Base-by-base conservation (phyloP, 2,113 vertebrate genomes). In the Trochalopteron elliotii region DNA sequence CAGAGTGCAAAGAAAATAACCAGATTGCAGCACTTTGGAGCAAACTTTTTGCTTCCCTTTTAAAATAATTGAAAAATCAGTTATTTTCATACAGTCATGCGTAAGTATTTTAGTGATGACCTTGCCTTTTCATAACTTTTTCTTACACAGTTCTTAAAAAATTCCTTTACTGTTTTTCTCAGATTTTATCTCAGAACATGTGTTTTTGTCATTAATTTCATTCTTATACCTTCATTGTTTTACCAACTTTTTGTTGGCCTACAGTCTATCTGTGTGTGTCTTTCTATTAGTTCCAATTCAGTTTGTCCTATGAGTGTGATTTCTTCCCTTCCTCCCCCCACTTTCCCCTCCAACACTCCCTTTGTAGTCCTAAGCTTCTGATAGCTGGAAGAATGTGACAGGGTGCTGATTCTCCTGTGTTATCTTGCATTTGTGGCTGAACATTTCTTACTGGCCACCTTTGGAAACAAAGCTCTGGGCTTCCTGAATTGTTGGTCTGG, bases 21-120 rank as follows among this genome's bases (percentile, higher is more conserved):
- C 31, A 60, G 56, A 40, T 24, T 1, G 2, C 39, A 90, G 25
- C 21, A 40, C 10, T 57, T 78, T 1, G 16, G 52, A 77, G 21
- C 47, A 81, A 37, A 10, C 24, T 28, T 91, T 84, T 87, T 93
- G 64, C 50, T 92, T 90, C 44, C 13, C 18, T 31, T 82, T 92
- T 49, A 71, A 90, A 93, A 67, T 67, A 93, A 71, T 71, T 89
- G 85, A 88, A 93, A 96, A 96, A 83, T 96, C 72, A 86, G 55
- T 83, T 92, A 19, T 86, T 88, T 92, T 90, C 53, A 11, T 92
- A 5, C 15, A 72, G 45, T 72, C 30, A 24, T 55, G 44, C 4
- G 0, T 61, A 76, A 76, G 20, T 85, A 49, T 81, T 87, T 89
- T 56, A 75, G 60, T 89, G 53, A 64, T 81, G 76, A 71, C 79